Percentiles rank a stretch among this genome's conserved stretches.
phyloP scores from a whole-genome alignment of 92 coral and sea anemone genomes.

The Ricordea florida region DNA sequence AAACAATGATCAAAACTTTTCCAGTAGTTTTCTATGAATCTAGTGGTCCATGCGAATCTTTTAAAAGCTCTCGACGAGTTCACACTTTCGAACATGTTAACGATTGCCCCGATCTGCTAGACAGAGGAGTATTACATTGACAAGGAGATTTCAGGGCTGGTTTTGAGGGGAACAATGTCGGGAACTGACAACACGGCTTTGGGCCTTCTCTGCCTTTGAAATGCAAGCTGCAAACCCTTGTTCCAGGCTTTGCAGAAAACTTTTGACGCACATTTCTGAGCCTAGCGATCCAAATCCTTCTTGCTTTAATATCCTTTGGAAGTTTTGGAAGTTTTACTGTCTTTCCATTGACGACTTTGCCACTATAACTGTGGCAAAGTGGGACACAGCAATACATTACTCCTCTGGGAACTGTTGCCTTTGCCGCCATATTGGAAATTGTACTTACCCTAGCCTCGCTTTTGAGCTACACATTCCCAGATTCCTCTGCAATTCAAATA shows the following conservation, averaged over 20 bases:
- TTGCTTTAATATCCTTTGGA: slow-evolving; percentile 16
- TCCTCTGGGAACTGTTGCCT: slow-evolving; percentile 12
- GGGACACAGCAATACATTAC: slow-evolving; percentile 34
- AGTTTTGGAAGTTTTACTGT: slow-evolving; percentile 9
- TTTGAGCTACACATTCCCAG: neutral
- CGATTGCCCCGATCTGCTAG: neutral
- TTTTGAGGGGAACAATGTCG: neutral
- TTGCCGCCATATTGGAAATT: slow-evolving; percentile 1
- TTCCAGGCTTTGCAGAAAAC: slow-evolving; percentile 8
- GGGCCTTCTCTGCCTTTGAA: slow-evolving; percentile 20
- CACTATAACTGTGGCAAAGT: slow-evolving; percentile 18
- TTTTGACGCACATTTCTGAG: slow-evolving; percentile 17
- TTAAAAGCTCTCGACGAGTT: neutral
- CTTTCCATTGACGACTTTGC: slow-evolving; percentile 34
- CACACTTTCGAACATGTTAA: slow-evolving; percentile 2
- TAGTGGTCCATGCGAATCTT: neutral
- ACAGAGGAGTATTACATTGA: neutral
- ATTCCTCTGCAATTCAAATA: neutral
- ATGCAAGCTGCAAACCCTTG: slow-evolving; percentile 23
- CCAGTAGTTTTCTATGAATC: neutral
- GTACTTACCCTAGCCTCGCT: neutral
- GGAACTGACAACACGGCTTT: slow-evolving; percentile 12
- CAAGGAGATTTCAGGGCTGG: slow-evolving; percentile 17
- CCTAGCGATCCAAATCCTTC: slow-evolving; percentile 21
- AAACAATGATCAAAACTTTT: slow-evolving; percentile 17